Evolutionary conservation across 2,113 vertebrate genomes (phyloP), one percentile per base, ranked within the genome.

Genomic region (Apodemus speciosus): DNA sequence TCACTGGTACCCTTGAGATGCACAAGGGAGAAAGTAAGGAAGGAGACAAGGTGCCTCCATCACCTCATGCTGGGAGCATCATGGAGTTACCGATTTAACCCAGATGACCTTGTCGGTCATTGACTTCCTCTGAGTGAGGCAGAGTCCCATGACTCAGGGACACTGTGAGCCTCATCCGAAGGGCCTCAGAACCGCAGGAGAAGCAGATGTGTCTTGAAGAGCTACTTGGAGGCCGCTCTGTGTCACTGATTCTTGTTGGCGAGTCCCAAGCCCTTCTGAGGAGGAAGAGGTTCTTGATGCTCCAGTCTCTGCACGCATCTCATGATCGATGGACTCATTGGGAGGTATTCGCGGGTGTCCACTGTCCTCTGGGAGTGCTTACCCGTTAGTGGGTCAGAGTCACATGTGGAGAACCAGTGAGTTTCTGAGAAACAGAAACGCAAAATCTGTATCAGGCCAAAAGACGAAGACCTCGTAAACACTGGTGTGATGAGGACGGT

Each of bases 301-400:
- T 51, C 30, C 81, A 14, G 62, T n/a, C 20, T 51, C 18, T 51
- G 18, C 30, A 5, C 11, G 2, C 6, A 3, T 3, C 8, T 69
- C 62, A 2, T 0, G 11, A 35, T n/a, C n/a, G 11, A 35, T n/a
- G 21, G 9, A 15, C 32, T 53, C 23, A 0, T 16, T 21, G 46
- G 30, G 14, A 51, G 43, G 32, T 20, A 23, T 51, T 66, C 46
- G 27, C 25, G 21, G 32, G 32, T 16, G 9, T 53, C 20, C 2
- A 20, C 60, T 84, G 49, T 21, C 21, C 14, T 27, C 66, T 69
- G 38, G 27, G 64, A 71, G 84, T 0, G 1, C 7, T 38, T 53
- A 21, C 23, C 46, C 35, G 2, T 38, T 27, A 40, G 66, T 30
- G 30, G 14, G 46, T 86, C 21, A 68, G 35, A 51, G 64, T 30